These are phyloP conservation scores for Pangasianodon gigas DNA, from an alignment of 2,113 vertebrate species.

Conservation along the genomic window DNA sequence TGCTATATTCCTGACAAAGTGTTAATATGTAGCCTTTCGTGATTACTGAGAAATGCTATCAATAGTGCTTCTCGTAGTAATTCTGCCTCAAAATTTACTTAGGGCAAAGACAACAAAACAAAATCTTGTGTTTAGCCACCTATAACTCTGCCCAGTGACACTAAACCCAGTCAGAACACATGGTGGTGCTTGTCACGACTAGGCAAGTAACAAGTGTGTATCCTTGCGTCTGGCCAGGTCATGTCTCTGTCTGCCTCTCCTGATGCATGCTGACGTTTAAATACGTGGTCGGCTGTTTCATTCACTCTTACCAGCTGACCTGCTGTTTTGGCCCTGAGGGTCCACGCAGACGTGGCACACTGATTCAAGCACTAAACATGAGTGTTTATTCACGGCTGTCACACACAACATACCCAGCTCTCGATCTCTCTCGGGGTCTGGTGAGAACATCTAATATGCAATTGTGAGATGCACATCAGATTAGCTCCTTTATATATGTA, in stretches of 20 bases:
- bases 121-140: background rate
- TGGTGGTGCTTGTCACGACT: background rate
- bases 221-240: conserved; percentile 48
- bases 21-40: too few species aligned
- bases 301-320: conserved; percentile 50
- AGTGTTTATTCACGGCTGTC: conserved; percentile 60
- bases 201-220: conserved; percentile 7
- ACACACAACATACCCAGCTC: conserved; percentile 58
- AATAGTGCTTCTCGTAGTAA: background rate
- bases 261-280: conserved; percentile 14
- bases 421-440: background rate
- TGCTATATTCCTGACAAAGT: too few species aligned
- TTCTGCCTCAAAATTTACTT: background rate
- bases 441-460: background rate
- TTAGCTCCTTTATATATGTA: background rate
- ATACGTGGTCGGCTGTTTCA: conserved; percentile 40
- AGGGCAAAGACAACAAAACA: background rate
- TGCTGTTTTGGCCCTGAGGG: conserved; percentile 46
- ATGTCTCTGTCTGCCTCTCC: conserved; percentile 39
- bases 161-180: background rate
- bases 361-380: conserved; percentile 62
- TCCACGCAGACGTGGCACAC: conserved; percentile 11
- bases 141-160: background rate
- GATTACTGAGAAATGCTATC: background rate
- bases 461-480: background rate